phyloP scores from a whole-genome alignment of 2,113 vertebrate genomes.

The Plecturocebus donacophilus region DNA sequence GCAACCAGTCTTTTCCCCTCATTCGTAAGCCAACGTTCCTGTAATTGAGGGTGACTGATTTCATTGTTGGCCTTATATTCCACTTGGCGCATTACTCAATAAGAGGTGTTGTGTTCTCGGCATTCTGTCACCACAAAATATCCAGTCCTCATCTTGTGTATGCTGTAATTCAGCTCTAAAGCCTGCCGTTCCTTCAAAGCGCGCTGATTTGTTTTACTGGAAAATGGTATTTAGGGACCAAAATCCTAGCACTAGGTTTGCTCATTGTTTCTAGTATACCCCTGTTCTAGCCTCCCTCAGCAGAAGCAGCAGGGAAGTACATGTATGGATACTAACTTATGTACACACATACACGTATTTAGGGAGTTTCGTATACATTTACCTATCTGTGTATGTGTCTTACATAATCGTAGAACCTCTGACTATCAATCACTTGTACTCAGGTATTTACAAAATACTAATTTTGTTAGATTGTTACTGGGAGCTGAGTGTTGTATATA shows the following conservation, averaged over 20 bases:
- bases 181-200: background rate
- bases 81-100: background rate
- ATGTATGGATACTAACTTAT: background rate
- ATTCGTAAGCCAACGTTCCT: background rate
- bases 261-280: background rate
- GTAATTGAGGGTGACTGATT: background rate
- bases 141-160: background rate
- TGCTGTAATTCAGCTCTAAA: background rate
- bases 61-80: background rate
- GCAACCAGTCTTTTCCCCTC: background rate
- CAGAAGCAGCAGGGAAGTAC: background rate
- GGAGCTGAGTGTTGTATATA: background rate
- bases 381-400: background rate
- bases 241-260: background rate
- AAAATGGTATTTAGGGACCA: background rate
- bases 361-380: background rate
- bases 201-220: background rate
- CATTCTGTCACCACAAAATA: background rate
- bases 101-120: too few species aligned
- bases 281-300: background rate
- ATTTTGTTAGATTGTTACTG: constrained; percentile 25
- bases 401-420: background rate
- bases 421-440: background rate
- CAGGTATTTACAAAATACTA: background rate
- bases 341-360: background rate